Percentiles rank a stretch among this genome's conserved stretches.
These are phyloP conservation scores for Pangasius macronema DNA, from an alignment of 2,797 vertebrate species.

Conservation along the genomic window DNA sequence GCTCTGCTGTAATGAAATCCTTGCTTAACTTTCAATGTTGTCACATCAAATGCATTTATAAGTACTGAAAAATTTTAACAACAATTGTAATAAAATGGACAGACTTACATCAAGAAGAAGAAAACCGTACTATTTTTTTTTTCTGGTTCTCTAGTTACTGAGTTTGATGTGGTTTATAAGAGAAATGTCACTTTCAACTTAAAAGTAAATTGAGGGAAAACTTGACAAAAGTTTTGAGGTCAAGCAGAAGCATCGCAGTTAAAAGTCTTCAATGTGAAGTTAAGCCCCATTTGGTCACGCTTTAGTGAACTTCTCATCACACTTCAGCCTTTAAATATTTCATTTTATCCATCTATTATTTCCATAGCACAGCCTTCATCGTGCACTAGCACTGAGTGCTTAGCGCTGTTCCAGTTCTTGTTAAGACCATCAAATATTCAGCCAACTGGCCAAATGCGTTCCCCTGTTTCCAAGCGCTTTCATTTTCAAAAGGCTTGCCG, in stretches of 20 bases:
- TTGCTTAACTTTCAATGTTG: too few relatives aligned
- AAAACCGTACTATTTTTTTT: too few relatives aligned
- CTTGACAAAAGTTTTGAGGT: constrained; percentile 36
- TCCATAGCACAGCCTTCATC: constrained; percentile 30
- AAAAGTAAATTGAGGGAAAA: background rate
- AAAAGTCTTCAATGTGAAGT: constrained; percentile 16
- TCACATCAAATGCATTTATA: background rate
- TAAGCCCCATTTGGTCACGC: constrained; percentile 39
- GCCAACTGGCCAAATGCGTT: constrained; percentile 63
- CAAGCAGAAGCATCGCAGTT: constrained; percentile 18
- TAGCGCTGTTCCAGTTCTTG: constrained; percentile 73
- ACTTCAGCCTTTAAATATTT: constrained; percentile 71
- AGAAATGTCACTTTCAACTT: background rate
- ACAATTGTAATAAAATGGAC: background rate
- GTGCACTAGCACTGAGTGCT: constrained; percentile 63
- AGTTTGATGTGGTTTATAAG: background rate
- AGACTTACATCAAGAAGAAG: background rate
- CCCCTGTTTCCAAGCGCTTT: constrained; percentile 63
- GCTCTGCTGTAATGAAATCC: background rate
- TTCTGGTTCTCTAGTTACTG: background rate
- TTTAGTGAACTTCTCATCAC: constrained; percentile 53
- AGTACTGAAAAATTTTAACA: background rate
- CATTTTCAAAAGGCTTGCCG: constrained; percentile 59
- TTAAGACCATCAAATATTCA: constrained; percentile 77
- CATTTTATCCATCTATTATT: constrained; percentile 70